These are phyloP conservation scores for Triplophysa bombifrons DNA, from an alignment of 2,797 vertebrate genomes.

Conservation along the genomic window DNA sequence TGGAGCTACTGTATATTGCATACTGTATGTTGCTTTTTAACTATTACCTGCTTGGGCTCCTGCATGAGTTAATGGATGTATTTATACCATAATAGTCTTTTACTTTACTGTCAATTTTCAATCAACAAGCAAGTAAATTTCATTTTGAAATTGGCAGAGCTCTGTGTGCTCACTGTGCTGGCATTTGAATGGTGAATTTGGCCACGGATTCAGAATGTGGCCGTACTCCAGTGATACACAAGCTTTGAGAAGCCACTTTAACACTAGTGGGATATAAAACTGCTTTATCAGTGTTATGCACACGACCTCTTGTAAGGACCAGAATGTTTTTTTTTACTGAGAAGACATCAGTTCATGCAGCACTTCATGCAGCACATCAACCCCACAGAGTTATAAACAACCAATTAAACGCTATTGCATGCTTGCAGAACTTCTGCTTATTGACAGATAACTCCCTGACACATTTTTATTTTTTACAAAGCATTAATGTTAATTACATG, in stretches of 20 bases:
- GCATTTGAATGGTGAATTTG: constrained; percentile 21
- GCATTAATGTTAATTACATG: background rate
- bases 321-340: background rate
- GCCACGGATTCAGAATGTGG: background rate
- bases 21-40: background rate
- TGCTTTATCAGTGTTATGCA: background rate
- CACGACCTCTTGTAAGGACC: background rate
- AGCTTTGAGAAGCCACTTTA: constrained; percentile 9
- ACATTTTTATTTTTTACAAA: background rate
- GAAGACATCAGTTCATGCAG: background rate
- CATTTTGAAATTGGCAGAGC: constrained; percentile 5
- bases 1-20: background rate
- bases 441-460: background rate
- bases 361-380: background rate
- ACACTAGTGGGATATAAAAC: constrained; percentile 1
- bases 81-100: constrained; percentile 21
- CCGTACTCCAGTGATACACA: constrained; percentile 3
- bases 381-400: background rate
- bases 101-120: constrained; percentile 28
- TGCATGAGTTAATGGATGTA: constrained; percentile 2
- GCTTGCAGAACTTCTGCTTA: background rate
- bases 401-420: background rate
- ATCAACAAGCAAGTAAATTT: constrained; percentile 19
- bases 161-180: background rate
- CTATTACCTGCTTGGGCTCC: background rate